Evolutionary conservation across 2,797 vertebrate species (phyloP), one percentile per base, ranked within the genome.

Genomic region (Fundulus diaphanus): DNA sequence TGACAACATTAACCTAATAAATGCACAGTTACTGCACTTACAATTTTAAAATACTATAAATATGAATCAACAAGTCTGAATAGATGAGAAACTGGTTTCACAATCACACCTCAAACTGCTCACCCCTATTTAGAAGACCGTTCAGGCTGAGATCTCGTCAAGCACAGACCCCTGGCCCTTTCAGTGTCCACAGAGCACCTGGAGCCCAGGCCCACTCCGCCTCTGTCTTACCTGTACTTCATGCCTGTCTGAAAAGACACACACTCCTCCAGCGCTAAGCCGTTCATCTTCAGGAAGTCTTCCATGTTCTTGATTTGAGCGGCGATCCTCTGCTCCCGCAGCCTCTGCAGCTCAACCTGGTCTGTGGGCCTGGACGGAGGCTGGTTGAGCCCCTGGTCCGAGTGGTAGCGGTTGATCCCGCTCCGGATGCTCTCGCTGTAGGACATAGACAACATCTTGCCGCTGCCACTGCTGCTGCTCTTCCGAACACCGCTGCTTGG

Each of bases 391-490:
- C 96, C 97, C 95, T 97, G 97, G 79, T 99, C 98, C 0, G 96
- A 97, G 89, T 97, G 97, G 91, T 96, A 98, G 93, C 97, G 95
- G 95, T 96, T 97, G 88, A 96, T 96, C 76, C 98, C 97, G 68
- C 97, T 99, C 86, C 97, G 95, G 91, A 99, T 96, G 93, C 98
- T 96, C 91, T 98, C 98, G 78, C 98, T 99, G 95, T 98, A 99
- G 0, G 98, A 95, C 98, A 99, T 98, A 92, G 98, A 98, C 95
- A 99, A 90, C 98, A 99, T 99, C 96, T 93, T 95, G 89, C 95
- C 92, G 70, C 92, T 93, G 87, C 93, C 90, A 35, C 93, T 93
- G 91, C 94, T 95, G 92, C 94, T 93, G 89, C 93, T 94, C 87
- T 92, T 94, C 78, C 88, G 93, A 84, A 94, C 85, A 52, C 94